Base-by-base conservation (phyloP, 2,888 invertebrate species). In the Argynnis bischoffii region DNA sequence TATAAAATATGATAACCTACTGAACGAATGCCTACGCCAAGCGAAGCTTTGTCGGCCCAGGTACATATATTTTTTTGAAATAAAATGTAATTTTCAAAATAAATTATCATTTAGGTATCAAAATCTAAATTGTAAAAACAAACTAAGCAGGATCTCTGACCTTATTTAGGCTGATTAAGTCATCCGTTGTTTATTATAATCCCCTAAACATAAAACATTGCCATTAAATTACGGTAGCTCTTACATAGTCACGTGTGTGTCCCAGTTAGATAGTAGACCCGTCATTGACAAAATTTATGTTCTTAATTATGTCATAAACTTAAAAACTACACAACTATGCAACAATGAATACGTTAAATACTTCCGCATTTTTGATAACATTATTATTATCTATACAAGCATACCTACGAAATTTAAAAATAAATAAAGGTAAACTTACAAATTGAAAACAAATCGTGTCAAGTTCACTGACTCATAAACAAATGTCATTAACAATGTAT, bases 381-480 rank as follows among this genome's bases (percentile, higher is more conserved):
- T 41, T 41, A 35, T 41, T 41, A 41, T 41, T 11, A 8, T n/a
- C n/a, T n/a, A n/a, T n/a, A n/a, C n/a, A n/a, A n/a, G n/a, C 11
- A 41, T 41, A 41, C 35, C 11, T 8, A 41, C 1, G 35, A 41
- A 41, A 41, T 11, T 11, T 41, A 41, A 8, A 26, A 41, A 41
- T 41, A 18, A 46, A 18, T 46, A 54, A 13, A 57, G 47, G 26
- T 15, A 57, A 57, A 21, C 21, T 26, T 47, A 6, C 46, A 8
- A 51, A 16, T 51, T 16, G 50, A 26, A 55, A n/a, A 6, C 31
- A 31, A 35, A 26, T n/a, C 14, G 4, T 31, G 50, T 50, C 31
- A 61, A 61, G 61, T 61, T 61, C 51, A 51, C 35, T 51, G 61
- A 61, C 61, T 35, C 35, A 31, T 57, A 59, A 51, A 61, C 41